phyloP scores from a whole-genome alignment of 2,888 invertebrate species.

The Torymus auratus region DNA sequence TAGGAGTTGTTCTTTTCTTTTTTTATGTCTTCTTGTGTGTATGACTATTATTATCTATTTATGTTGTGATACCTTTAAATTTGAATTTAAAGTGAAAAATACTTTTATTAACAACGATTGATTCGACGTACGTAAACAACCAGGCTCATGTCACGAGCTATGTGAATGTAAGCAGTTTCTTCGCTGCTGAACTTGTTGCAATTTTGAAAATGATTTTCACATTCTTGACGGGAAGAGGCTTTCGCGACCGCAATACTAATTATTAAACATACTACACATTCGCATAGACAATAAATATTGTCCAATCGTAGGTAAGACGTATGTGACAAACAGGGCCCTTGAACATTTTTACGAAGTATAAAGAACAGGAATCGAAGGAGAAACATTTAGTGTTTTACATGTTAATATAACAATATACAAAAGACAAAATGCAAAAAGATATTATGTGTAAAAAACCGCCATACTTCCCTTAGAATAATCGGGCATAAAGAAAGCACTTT shows the following conservation, averaged over 20 bases:
- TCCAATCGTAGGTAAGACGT: conserved; percentile 58
- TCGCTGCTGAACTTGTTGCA: conserved; percentile 6
- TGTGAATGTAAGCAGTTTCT: neutral
- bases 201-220: conserved; percentile 7
- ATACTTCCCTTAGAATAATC: conserved; percentile 60
- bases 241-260: conserved; percentile 7
- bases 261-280: conserved; percentile 47
- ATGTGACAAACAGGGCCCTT: conserved; percentile 20
- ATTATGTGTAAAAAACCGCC: conserved; percentile 47
- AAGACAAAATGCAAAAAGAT: neutral
- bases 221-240: conserved; percentile 8
- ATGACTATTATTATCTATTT: too few species aligned
- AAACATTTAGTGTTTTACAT: conserved; percentile 55
- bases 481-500: conserved; percentile 63
- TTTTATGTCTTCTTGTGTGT: too few species aligned
- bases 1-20: too few species aligned
- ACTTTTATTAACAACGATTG: too few species aligned
- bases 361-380: neutral
- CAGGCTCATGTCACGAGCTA: neutral
- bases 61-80: too few species aligned
- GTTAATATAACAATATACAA: conserved; percentile 53
- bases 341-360: conserved; percentile 36
- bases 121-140: too few species aligned
- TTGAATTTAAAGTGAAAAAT: too few species aligned
- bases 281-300: conserved; percentile 66